Evolutionary conservation across 2,888 invertebrate genomes (phyloP), one percentile per base, ranked within the genome.

Genomic region (Drosophila mimica): DNA sequence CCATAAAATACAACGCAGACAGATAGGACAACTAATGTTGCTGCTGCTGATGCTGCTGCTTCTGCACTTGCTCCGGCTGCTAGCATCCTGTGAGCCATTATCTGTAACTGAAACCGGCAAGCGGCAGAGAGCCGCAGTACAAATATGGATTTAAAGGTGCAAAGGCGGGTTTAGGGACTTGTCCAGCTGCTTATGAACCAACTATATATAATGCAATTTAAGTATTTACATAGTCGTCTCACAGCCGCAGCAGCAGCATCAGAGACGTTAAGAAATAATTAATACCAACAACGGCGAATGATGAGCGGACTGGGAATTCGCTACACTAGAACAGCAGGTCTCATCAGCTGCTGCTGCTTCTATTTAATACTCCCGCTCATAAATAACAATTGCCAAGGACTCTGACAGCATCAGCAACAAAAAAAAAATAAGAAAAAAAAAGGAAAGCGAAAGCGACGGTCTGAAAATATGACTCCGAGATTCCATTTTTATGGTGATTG

Each of bases 401-500:
- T 54, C n/a, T 46, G 38, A 7, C n/a, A 28, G n/a, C 20, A 46
- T n/a, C 57, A 48, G 20, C 43, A 56, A 20, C 57, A n/a, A 30
- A 8, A 17, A 28, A 0, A 20, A 13, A 6, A 13, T 1, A 0
- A 0, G 3, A 52, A 58, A 58, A 65, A 54, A 20, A 17, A 2
- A 25, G 46, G 5, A 34, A 53, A 31, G 13, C 20, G 33, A 46
- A 69, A 67, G 65, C 51, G 57, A 54, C 25, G 56, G 62, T 9
- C 51, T 52, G 68, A 61, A 74, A 82, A 75, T 76, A 84, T 79
- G 79, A 71, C 67, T 64, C 65, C 60, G 74, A 82, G 82, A 74
- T 88, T 88, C 60, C 82, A 65, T 82, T 89, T 88, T 81, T 68
- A 82, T 86, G 88, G 72, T 82, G 82, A 80, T 77, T 85, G 76